Evolutionary conservation across 35 echinoderm and acorn worm species (phyloP).

Genomic region (Ophioderma brevispina): DNA sequence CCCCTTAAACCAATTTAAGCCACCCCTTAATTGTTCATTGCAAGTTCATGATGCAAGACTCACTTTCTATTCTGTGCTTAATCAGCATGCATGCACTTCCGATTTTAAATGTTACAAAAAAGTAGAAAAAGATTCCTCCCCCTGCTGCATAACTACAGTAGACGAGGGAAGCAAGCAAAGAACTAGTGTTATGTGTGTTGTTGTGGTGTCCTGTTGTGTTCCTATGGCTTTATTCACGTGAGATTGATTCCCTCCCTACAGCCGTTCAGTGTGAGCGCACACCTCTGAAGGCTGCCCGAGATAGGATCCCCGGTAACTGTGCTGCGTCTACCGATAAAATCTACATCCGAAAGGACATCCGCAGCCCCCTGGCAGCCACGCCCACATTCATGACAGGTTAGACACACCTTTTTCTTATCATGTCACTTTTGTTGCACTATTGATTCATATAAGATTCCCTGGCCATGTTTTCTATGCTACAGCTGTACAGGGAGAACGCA

Average conservation of each 20-base stretch:
- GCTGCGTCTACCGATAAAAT: constrained; percentile 92
- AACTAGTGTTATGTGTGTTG: too few relatives aligned
- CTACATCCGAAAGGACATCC: constrained; percentile 97
- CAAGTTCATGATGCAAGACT: too few relatives aligned
- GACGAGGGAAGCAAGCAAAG: too few relatives aligned
- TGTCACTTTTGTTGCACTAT: background rate
- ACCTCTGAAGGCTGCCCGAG: constrained; percentile 84
- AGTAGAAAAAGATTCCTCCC: too few relatives aligned
- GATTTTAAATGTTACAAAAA: too few relatives aligned
- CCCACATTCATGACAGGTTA: constrained; percentile 87
- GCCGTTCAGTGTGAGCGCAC: constrained; percentile 99
- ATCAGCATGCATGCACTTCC: too few relatives aligned
- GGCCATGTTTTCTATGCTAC: constrained; percentile 13
- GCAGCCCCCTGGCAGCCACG: constrained; percentile 94
- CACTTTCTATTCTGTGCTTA: too few relatives aligned
- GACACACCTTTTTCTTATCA: background rate
- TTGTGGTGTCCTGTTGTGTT: too few relatives aligned
- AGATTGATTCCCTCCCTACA: constrained; percentile 77
- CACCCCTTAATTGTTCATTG: too few relatives aligned
- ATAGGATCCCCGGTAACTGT: constrained; percentile 94
- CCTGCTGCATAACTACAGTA: too few relatives aligned
- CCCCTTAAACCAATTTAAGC: too few relatives aligned
- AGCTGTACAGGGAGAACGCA: background rate
- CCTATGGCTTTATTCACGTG: too few relatives aligned
- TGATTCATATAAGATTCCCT: background rate